Evolutionary conservation across 1,140 invertebrate species (phyloP), one percentile per base, ranked within the genome.

Genomic region (Macrocentrus cingulum): DNA sequence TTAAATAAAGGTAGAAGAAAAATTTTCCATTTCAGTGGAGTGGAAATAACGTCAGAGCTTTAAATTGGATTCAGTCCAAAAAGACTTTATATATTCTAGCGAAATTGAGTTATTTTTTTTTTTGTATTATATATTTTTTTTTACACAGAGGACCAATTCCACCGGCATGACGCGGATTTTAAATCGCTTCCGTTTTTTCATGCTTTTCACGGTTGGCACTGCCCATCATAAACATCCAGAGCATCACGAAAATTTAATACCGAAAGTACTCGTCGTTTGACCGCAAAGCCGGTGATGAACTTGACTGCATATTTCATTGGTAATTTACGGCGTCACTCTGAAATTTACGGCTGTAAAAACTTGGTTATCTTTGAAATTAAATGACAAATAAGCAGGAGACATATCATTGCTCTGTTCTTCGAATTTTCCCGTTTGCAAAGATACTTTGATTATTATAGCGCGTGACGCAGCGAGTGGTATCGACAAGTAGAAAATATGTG

Each of bases 401-500:
- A 29, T 29, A 29, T 29, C 25, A 29, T 29, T n/a, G 23, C 45
- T 18, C 2, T 42, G 15, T 23, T 49, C 34, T 15, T 29, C 8
- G 46, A 32, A 49, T 32, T 48, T 29, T 23, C 54, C 68, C 66
- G 63, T 52, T 53, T 50, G 63, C 56, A 42, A 71, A 70, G 70
- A 71, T 74, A 68, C 41, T 52, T 53, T 63, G 64, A 66, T 71
- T 74, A 71, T 71, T 72, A 71, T 69, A 64, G 60, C 63, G 64
- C 61, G 63, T 73, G 71, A 74, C 66, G 68, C 70, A 68, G 69
- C 70, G 68, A 70, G 70, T 73, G 71, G 60, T 74, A 74, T 74
- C 71, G 72, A 74, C 71, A 73, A 69, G 62, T 56, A 46, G 65
- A 66, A n/a, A n/a, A 74, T 73, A 66, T 73, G 73, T 71, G 65